Conservation (phyloP, 92 coral and sea anemone genomes). For the Isaurus tuberculatus region DNA sequence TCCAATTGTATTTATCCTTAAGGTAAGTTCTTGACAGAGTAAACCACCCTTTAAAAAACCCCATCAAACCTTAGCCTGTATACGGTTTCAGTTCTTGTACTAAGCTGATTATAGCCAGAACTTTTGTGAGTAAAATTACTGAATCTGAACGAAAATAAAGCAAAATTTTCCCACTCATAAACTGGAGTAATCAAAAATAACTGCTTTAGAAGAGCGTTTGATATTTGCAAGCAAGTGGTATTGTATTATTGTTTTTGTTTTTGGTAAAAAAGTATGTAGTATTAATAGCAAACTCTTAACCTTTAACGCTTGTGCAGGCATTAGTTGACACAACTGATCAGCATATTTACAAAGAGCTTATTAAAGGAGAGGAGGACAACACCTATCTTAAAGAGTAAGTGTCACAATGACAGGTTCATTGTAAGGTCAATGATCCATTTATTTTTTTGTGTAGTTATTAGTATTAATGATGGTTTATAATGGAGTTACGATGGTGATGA, state of each 20-base stretch:
- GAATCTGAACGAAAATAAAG: no score
- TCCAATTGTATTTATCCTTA: slow-evolving; percentile 90
- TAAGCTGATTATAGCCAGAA: no score
- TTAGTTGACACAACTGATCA: slow-evolving; percentile 90
- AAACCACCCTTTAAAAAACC: no score
- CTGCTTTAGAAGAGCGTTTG: neutral
- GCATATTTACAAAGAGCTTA: slow-evolving; percentile 85
- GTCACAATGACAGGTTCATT: neutral
- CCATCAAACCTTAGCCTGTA: no score
- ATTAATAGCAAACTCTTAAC: neutral
- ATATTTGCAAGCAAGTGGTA: neutral
- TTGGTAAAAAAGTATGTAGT: neutral
- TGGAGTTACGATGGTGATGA: neutral
- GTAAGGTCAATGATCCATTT: neutral
- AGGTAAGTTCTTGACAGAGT: slow-evolving; percentile 58
- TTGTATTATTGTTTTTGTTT: neutral
- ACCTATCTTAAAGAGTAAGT: slow-evolving; percentile 94
- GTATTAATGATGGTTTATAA: neutral
- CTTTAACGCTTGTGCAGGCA: slow-evolving; percentile 61
- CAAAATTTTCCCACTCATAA: no score
- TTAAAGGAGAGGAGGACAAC: slow-evolving; percentile 89
- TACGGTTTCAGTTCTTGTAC: no score
- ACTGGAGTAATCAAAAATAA: no score
- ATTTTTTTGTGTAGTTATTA: neutral
- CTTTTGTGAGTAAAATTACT: no score